Conservation (phyloP, 2,113 vertebrate species). For the Dromiciops gliroides region DNA sequence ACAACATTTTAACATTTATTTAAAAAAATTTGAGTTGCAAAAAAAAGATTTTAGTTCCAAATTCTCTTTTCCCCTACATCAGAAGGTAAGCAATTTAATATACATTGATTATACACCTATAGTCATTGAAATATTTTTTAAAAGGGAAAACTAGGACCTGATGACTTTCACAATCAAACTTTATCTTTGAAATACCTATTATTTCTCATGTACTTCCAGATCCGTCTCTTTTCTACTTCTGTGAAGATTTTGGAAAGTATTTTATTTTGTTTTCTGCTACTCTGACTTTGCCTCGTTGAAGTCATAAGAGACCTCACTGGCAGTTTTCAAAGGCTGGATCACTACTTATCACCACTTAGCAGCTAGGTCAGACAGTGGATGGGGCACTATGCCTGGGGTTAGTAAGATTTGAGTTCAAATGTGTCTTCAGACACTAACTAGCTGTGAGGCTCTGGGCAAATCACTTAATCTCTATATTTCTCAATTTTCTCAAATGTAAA, state of each 20-base stretch:
- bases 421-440: not conserved
- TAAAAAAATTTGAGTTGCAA: too few relatives aligned
- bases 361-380: too few relatives aligned
- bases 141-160: not conserved
- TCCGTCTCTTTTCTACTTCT: not conserved
- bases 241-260: not conserved
- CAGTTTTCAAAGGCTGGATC: not conserved
- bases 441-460: not conserved
- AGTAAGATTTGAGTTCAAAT: not conserved
- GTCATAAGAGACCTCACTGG: not conserved
- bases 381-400: not conserved
- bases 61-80: too few relatives aligned
- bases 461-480: not conserved
- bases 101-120: too few relatives aligned
- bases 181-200: constrained; percentile 26
- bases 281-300: constrained; percentile 4
- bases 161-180: constrained; percentile 14
- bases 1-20: too few relatives aligned
- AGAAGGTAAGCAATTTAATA: too few relatives aligned
- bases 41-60: too few relatives aligned
- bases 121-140: not conserved
- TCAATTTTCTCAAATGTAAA: not conserved
- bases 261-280: not conserved
- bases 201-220: not conserved
- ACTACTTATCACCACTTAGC: too few relatives aligned